Conservation (phyloP, 1,140 invertebrate species). For the Pseudoatta argentina region DNA sequence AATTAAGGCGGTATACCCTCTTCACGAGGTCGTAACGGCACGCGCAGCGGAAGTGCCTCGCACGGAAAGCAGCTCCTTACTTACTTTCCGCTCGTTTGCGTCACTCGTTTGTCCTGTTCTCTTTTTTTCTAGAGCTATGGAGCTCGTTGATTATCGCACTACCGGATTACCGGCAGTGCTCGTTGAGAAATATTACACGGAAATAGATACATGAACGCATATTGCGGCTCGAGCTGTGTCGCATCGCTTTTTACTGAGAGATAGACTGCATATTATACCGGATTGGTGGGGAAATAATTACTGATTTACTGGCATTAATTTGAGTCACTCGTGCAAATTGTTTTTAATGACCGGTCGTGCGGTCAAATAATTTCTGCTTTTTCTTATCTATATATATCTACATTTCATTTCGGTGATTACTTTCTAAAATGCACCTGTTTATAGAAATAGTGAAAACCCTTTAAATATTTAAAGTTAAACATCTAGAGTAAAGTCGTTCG, state of each 20-base stretch:
- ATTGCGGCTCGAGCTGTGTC: background rate
- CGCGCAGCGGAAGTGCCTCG: constrained; percentile 45
- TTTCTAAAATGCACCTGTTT: constrained; percentile 1
- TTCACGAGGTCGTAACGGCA: constrained; percentile 64
- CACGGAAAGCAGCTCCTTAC: constrained; percentile 40
- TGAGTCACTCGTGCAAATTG: constrained; percentile 3
- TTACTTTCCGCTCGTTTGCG: constrained; percentile 50
- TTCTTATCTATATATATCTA: background rate
- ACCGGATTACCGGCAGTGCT: background rate
- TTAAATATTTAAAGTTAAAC: background rate
- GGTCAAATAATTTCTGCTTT: constrained; percentile 36
- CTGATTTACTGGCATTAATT: constrained; percentile 28
- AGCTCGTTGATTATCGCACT: constrained; percentile 6
- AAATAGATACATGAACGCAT: background rate
- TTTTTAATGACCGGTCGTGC: constrained; percentile 18
- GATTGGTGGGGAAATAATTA: constrained; percentile 32
- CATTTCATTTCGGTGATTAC: background rate
- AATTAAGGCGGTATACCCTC: constrained; percentile 74
- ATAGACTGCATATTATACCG: constrained; percentile 8
- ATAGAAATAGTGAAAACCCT: background rate
- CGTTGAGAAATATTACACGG: constrained; percentile 1
- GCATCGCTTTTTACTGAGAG: background rate
- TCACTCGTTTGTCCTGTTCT: constrained; percentile 20
- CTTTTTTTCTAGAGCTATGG: background rate
- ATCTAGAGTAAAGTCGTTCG: background rate